Conservation (phyloP, 2,797 vertebrate species). For the Rhabdophis nuchalis region DNA sequence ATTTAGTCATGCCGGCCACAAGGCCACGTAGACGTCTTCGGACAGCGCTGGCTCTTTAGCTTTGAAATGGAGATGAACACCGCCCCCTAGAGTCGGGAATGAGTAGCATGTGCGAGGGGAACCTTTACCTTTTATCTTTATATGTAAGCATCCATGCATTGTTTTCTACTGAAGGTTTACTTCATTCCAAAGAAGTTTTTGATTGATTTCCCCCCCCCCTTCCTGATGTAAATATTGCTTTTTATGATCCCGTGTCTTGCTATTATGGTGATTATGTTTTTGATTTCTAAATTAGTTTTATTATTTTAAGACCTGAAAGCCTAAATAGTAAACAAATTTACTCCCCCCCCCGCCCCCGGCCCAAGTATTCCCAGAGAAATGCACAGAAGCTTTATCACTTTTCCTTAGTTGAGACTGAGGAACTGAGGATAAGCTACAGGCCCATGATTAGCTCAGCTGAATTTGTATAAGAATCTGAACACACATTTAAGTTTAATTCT, state of each 20-base stretch:
- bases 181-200: not conserved
- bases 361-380: not conserved
- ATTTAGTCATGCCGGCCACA: no score
- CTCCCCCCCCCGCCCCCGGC: no score
- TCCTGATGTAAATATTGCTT: not conserved
- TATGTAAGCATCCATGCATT: not conserved
- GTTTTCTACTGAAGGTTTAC: not conserved
- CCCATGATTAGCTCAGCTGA: not conserved
- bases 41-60: no score
- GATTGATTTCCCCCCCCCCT: not conserved
- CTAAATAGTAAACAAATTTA: not conserved
- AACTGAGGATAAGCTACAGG: not conserved
- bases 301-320: not conserved
- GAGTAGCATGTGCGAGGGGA: no score
- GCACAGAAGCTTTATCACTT: not conserved
- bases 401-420: not conserved
- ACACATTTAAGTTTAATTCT: not conserved
- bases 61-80: no score
- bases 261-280: not conserved
- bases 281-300: not conserved
- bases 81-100: no score
- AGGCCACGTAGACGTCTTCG: no score
- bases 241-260: not conserved
- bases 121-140: not conserved
- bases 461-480: not conserved